phyloP scores from a whole-genome alignment of 2,888 invertebrate species.

The Lucinisca nassula region DNA sequence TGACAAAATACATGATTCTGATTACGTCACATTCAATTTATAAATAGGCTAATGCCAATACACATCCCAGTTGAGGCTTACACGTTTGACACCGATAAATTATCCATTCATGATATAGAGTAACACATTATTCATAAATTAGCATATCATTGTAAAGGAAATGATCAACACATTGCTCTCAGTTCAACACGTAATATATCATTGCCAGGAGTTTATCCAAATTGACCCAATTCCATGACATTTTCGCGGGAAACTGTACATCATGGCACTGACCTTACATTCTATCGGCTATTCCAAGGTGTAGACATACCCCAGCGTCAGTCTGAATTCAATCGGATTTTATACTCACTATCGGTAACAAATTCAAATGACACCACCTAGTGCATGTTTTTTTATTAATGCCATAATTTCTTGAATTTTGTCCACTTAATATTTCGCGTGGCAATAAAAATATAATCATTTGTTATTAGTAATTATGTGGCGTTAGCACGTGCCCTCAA shows the following conservation, averaged over 20 bases:
- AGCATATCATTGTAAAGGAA: not conserved
- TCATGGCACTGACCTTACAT: slow-evolving; percentile 62
- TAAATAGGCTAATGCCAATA: not conserved
- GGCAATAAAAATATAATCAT: not conserved
- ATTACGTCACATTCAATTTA: not conserved
- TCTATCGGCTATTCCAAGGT: slow-evolving; percentile 40
- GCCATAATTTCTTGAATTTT: too few relatives aligned
- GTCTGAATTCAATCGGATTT: too few relatives aligned
- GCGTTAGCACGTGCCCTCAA: slow-evolving; percentile 53
- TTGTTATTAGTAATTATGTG: slow-evolving; percentile 20
- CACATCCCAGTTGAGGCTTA: not conserved
- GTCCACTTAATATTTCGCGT: too few relatives aligned
- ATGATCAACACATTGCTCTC: not conserved
- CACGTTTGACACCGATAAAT: not conserved
- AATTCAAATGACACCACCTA: too few relatives aligned
- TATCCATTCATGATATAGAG: not conserved
- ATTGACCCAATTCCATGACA: slow-evolving; percentile 55
- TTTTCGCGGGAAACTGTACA: slow-evolving; percentile 59
- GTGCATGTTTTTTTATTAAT: too few relatives aligned
- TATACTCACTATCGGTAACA: too few relatives aligned
- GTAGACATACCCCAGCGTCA: not conserved
- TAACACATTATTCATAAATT: not conserved
- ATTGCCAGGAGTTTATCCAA: slow-evolving; percentile 18
- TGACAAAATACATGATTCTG: too few relatives aligned
- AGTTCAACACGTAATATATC: not conserved